These are phyloP conservation scores for Ostrea edulis DNA, from an alignment of 1,140 invertebrate genomes.

Conservation along the genomic window DNA sequence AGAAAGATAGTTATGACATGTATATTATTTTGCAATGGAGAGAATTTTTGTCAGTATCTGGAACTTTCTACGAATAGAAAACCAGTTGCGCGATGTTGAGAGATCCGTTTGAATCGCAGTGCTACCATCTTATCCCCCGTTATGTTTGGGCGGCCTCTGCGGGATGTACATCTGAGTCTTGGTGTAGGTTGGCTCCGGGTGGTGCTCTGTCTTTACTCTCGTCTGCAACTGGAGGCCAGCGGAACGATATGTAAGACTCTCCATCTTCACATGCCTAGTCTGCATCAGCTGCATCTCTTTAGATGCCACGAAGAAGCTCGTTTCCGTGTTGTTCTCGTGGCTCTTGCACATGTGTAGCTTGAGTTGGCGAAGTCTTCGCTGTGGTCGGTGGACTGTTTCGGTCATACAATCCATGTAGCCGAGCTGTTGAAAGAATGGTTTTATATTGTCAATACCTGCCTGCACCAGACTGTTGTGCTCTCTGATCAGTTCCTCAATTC, in stretches of 20 bases:
- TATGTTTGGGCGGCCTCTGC: constrained; percentile 44
- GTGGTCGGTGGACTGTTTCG: constrained; percentile 26
- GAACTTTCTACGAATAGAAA: too few species aligned
- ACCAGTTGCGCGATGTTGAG: too few species aligned
- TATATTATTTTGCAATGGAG: too few species aligned
- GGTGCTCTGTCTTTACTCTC: neutral
- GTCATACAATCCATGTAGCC: constrained; percentile 54
- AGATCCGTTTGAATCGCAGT: neutral
- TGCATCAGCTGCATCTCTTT: constrained; percentile 52
- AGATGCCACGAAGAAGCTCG: constrained; percentile 45
- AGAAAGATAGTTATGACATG: too few species aligned
- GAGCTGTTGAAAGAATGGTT: constrained; percentile 42
- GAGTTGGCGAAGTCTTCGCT: constrained; percentile 43
- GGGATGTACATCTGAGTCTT: constrained; percentile 53
- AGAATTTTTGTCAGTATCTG: too few species aligned
- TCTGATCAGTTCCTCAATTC: constrained; percentile 13
- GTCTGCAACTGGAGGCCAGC: neutral
- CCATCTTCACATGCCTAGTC: neutral
- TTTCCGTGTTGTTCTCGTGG: neutral
- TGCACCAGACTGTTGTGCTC: constrained; percentile 41
- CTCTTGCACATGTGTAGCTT: constrained; percentile 15
- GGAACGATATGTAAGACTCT: neutral
- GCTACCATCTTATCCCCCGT: constrained; percentile 42
- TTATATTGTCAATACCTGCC: neutral
- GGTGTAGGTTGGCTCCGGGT: neutral